These are phyloP conservation scores for Rhogogaster chlorosoma DNA, from an alignment of 2,888 invertebrate species.

Conservation along the genomic window DNA sequence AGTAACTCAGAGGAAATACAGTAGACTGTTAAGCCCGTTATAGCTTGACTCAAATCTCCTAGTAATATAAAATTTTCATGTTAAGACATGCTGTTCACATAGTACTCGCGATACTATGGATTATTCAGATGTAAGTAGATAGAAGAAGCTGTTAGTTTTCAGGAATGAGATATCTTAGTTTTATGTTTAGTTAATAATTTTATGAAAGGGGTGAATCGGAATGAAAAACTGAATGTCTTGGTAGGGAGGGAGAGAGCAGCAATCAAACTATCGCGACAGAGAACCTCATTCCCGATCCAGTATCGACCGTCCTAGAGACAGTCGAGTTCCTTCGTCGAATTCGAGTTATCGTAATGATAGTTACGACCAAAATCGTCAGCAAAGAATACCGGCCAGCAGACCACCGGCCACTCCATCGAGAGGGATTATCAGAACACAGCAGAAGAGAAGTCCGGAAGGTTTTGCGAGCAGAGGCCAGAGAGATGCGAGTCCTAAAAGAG, in stretches of 20 bases:
- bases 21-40: background rate
- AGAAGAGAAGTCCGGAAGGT: constrained; percentile 64
- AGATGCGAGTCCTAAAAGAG: constrained; percentile 69
- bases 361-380: constrained; percentile 64
- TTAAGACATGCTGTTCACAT: constrained; percentile 50
- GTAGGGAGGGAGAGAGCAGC: constrained; percentile 67
- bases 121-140: constrained; percentile 50
- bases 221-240: background rate
- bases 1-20: too few species aligned
- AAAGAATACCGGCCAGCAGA: constrained; percentile 61
- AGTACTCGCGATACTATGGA: constrained; percentile 48
- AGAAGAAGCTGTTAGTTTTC: background rate
- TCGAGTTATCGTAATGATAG: constrained; percentile 63
- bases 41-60: background rate
- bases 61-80: constrained; percentile 19
- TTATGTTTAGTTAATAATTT: background rate
- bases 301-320: constrained; percentile 63
- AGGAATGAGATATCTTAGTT: background rate
- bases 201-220: background rate
- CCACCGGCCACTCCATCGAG: constrained; percentile 54
- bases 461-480: constrained; percentile 61
- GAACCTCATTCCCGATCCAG: constrained; percentile 66
- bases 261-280: constrained; percentile 69
- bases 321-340: constrained; percentile 61
- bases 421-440: constrained; percentile 18